Conservation (phyloP, 1,140 invertebrate species). For the Drosophila nebulosa region DNA sequence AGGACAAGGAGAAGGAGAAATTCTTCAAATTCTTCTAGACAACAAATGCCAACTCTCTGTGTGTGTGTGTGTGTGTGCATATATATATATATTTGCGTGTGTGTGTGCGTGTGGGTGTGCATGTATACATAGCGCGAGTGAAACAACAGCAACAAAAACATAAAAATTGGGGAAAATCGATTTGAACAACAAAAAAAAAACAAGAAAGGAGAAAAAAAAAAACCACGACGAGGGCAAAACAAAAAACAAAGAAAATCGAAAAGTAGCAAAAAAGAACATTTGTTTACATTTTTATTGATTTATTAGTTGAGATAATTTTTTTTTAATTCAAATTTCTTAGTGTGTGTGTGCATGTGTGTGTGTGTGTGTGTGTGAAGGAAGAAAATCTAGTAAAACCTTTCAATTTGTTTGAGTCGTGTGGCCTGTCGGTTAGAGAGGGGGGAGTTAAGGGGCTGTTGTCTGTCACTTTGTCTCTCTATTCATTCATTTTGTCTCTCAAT, state of each 20-base stretch:
- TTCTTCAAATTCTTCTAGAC: background rate
- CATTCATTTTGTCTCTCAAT: conserved; percentile 6
- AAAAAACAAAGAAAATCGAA: conserved; percentile 6
- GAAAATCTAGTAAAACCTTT: too few species aligned
- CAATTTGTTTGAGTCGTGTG: too few species aligned
- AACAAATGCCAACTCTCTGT: background rate
- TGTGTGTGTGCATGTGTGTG: background rate
- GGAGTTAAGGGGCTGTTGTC: too few species aligned
- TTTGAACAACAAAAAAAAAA: conserved; percentile 22
- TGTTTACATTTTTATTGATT: conserved; percentile 77
- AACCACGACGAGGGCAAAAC: background rate
- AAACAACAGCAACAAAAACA: conserved; percentile 53
- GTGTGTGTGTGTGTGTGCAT: conserved; percentile 15
- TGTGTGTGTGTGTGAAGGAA: background rate
- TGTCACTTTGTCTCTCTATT: conserved; percentile 5
- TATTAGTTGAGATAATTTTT: conserved; percentile 21
- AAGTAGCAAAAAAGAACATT: conserved; percentile 17
- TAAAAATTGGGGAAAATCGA: conserved; percentile 67
- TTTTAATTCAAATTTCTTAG: background rate
- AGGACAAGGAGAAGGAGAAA: too few species aligned
- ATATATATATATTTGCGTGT: background rate
- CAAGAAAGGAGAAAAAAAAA: background rate
- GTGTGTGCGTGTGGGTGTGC: conserved; percentile 28
- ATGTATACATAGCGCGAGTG: conserved; percentile 59
- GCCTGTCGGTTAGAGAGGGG: too few species aligned